phyloP scores from a whole-genome alignment of 2,888 invertebrate genomes.

The Podabrus alpinus region DNA sequence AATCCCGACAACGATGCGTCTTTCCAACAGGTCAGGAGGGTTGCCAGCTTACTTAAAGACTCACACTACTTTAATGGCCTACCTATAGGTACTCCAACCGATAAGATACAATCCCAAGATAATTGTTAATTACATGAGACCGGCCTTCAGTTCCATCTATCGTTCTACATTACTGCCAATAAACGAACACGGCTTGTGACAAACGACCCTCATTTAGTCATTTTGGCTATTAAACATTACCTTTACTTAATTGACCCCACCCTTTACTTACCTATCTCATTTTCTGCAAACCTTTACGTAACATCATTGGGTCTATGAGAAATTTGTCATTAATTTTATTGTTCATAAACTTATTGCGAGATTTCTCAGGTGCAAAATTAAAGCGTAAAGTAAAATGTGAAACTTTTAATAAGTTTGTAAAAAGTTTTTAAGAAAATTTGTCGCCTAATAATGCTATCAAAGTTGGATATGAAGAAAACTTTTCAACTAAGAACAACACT shows the following conservation, averaged over 20 bases:
- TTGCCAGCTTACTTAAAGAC: conserved; percentile 23
- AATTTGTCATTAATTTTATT: neutral
- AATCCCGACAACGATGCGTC: conserved; percentile 39
- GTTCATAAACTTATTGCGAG: neutral
- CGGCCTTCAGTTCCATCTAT: conserved; percentile 16
- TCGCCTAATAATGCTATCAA: neutral
- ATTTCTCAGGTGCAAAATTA: conserved; percentile 15
- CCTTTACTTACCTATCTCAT: neutral
- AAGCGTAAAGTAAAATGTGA: conserved; percentile 6
- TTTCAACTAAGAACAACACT: neutral
- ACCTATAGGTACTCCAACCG: conserved; percentile 5
- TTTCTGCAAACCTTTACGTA: neutral
- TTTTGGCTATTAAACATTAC: neutral
- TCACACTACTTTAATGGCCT: conserved; percentile 24
- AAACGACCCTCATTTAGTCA: conserved; percentile 22
- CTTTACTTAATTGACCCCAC: neutral
- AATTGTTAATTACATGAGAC: conserved; percentile 26
- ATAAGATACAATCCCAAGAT: conserved; percentile 16
- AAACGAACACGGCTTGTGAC: conserved; percentile 18
- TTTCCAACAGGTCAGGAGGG: conserved; percentile 40
- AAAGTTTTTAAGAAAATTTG: conserved; percentile 8
- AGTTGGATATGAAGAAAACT: conserved; percentile 5
- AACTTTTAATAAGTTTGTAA: conserved; percentile 11
- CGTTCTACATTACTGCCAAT: conserved; percentile 23
- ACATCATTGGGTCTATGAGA: neutral